Base-by-base conservation (phyloP, 2,113 vertebrate species). In the Monopterus albus region DNA sequence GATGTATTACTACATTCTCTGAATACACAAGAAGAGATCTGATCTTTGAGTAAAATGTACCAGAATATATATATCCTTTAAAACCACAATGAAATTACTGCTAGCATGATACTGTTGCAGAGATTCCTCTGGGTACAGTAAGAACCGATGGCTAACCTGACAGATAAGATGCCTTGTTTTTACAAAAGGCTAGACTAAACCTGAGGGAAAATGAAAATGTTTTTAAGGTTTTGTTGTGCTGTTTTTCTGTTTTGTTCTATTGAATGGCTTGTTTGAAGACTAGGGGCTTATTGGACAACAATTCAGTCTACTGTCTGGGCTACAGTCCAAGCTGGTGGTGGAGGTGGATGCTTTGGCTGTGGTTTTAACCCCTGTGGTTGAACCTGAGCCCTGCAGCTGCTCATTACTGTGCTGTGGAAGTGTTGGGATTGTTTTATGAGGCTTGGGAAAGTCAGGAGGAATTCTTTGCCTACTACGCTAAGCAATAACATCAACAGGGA, bases 311-410 rank as follows among this genome's bases (percentile, higher is more conserved):
- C 77, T 82, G 79, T 83, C 84, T 84, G 79, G 89, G 79, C 79
- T 59, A 17, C n/a, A 0, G 61, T 81, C 81, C 86, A 87, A 72
- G 58, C 51, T 56, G 53, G 35, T 25, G 51, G 42, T 63, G 58
- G 31, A 35, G 20, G 40, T 55, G 49, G 71, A 79, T 60, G 39
- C 52, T 43, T 65, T 60, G 50, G 83, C 75, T 85, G 78, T 52
- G 46, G 83, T 75, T 47, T 61, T 74, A 79, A 87, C 77, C 73
- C 60, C 82, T 11, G 20, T 46, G 68, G 83, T 66, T 79, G 68
- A 86, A 88, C 83, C 81, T 80, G 60, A 85, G 82, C 76, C 74
- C 60, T 62, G 67, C 84, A 88, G 86, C 77, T 87, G 84, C 79
- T 88, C 87, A 79, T 90, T 88, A 88, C 64, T 58, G 80, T 67